Conservation (phyloP, 2,113 vertebrate species). For the human region GRCh38 chr1:111950501-111951000, state of each 20-base stretch:
- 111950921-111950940: too few species aligned
- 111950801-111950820: not conserved
- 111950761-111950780: not conserved
- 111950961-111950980: too few species aligned
- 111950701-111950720: not conserved
- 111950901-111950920: too few species aligned
- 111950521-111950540: not conserved
- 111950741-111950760: not conserved
- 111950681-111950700: not conserved
- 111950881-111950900: too few species aligned
- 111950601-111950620: not conserved
- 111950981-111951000: too few species aligned
- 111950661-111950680: not conserved
- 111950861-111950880: not conserved
- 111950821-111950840: not conserved
- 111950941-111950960: too few species aligned
- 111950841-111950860: not conserved
- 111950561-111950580: not conserved
- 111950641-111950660: not conserved
- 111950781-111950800: not conserved
- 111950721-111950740: not conserved
- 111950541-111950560: not conserved
- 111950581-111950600: not conserved
- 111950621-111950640: not conserved
- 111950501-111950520: not conserved